Evolutionary conservation across 2,113 vertebrate genomes (phyloP).

Genomic region (Labeo catla): DNA sequence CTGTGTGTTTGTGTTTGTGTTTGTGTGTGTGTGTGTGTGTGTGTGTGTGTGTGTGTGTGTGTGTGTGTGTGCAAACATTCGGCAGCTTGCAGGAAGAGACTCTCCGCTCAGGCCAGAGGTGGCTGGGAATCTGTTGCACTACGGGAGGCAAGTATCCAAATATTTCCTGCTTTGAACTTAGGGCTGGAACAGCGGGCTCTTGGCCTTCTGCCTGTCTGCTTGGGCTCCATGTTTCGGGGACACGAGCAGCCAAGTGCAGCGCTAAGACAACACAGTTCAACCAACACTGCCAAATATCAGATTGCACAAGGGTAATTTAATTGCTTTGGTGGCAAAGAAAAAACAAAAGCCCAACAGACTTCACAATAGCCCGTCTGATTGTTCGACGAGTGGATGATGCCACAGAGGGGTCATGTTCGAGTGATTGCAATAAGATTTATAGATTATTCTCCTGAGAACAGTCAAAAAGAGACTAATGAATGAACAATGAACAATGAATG

Average conservation of each 20-base stretch:
- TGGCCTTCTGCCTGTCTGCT: not conserved
- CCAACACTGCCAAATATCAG: conserved; percentile 24
- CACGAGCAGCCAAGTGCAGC: conserved; percentile 21
- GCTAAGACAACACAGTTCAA: conserved; percentile 21
- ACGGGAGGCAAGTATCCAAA: conserved; percentile 85
- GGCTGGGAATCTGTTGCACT: conserved; percentile 94
- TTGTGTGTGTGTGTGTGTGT: not conserved
- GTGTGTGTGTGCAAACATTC: conserved; percentile 17
- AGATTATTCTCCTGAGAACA: conserved; percentile 24
- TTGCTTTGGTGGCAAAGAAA: conserved; percentile 23
- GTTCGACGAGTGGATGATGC: conserved; percentile 7
- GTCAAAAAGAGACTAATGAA: not conserved
- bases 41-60: conserved; percentile 1
- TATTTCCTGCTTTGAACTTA: conserved; percentile 8
- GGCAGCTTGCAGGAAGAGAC: conserved; percentile 92
- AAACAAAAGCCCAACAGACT: conserved; percentile 24
- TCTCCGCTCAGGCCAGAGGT: conserved; percentile 93
- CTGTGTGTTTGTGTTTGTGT: too few species aligned
- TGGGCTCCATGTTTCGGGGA: not conserved
- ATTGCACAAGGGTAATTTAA: conserved; percentile 45
- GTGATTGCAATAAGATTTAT: conserved; percentile 27
- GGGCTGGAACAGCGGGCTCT: not conserved
- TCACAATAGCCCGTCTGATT: conserved; percentile 1
- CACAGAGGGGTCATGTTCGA: conserved; percentile 8
- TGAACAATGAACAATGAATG: not conserved